Percentiles rank a stretch among this genome's conserved stretches.
phyloP scores from a whole-genome alignment of 2,888 invertebrate genomes.

The Euproctis similis region DNA sequence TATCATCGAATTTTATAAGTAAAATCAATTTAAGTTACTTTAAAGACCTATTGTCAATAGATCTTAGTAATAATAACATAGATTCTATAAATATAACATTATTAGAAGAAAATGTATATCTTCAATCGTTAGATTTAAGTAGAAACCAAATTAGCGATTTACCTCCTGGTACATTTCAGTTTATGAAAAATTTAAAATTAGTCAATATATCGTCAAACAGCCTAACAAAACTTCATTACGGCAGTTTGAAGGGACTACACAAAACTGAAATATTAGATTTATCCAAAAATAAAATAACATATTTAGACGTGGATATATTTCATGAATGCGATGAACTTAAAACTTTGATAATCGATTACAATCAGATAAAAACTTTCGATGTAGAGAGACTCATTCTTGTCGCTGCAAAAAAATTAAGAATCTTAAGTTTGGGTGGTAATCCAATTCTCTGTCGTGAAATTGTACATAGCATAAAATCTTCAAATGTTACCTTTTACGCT shows the following conservation, averaged over 20 bases:
- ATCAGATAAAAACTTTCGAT: slow-evolving; percentile 47
- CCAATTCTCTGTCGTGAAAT: slow-evolving; percentile 56
- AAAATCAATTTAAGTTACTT: slow-evolving; percentile 43
- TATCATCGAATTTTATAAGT: slow-evolving; percentile 44
- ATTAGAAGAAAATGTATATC: slow-evolving; percentile 34
- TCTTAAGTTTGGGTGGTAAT: slow-evolving; percentile 58
- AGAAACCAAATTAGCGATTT: slow-evolving; percentile 41
- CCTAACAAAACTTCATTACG: slow-evolving; percentile 44
- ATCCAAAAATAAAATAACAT: slow-evolving; percentile 45
- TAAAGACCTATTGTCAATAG: slow-evolving; percentile 38
- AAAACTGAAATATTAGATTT: slow-evolving; percentile 50
- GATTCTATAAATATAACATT: slow-evolving; percentile 34
- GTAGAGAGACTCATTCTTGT: slow-evolving; percentile 41
- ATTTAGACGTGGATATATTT: slow-evolving; percentile 51
- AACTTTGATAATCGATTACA: slow-evolving; percentile 54
- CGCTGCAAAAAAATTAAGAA: slow-evolving; percentile 36
- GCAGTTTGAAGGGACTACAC: slow-evolving; percentile 51
- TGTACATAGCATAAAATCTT: slow-evolving; percentile 35
- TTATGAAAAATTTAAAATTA: slow-evolving; percentile 43
- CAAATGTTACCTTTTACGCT: slow-evolving; percentile 27
- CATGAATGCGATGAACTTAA: slow-evolving; percentile 53
- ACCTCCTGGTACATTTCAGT: slow-evolving; percentile 52
- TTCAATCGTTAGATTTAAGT: slow-evolving; percentile 51
- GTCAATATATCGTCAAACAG: slow-evolving; percentile 52
- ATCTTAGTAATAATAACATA: slow-evolving; percentile 45